Base-by-base conservation (phyloP, 2,797 vertebrate species). In the Periparus ater region DNA sequence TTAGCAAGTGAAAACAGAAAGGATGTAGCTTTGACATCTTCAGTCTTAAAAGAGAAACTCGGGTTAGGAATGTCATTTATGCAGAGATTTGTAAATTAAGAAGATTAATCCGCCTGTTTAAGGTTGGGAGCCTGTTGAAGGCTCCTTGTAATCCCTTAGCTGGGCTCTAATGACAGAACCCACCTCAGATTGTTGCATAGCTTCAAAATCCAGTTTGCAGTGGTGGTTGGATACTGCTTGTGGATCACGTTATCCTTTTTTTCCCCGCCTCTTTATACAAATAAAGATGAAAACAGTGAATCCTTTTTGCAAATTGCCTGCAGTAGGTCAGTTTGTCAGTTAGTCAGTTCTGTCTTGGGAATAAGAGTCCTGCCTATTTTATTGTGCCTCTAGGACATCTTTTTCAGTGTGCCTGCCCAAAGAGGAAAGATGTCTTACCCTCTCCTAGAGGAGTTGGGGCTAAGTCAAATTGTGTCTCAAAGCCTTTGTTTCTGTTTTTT, bases 401-500 rank as follows among this genome's bases (percentile, higher is more conserved):
- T 77, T 91, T 72, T 76, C 47, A 63, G 4, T 13, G 13, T 86
- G 61, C 57, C 50, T 86, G 34, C 47, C 51, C 38, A 74, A 84
- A 88, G 73, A 78, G 60, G 23, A 82, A 78, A 76, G 58, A 53
- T 47, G 20, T 75, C 40, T 58, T 75, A 17, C 9, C 10, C 27
- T 73, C n/a, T 61, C 70, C 23, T 85, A 17, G 44, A 82, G 17
- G 51, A 79, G 44, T 76, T 83, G 34, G 13, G n/a, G 20, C 62
- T 62, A 48, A 75, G 47, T 38, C 58, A 48, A 48, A 63, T 76
- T 10, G 4, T 82, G 48, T 73, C 22, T 45, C 63, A 75, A 84
- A 84, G 47, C 58, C 42, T 53, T 80, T 75, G 48, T 78, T 93
- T 61, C 55, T 89, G 26, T 67, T 94, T 38, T 78, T 90, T 76